Conservation (phyloP, 2,888 invertebrate species). For the Leptinotarsa peninsularis region DNA sequence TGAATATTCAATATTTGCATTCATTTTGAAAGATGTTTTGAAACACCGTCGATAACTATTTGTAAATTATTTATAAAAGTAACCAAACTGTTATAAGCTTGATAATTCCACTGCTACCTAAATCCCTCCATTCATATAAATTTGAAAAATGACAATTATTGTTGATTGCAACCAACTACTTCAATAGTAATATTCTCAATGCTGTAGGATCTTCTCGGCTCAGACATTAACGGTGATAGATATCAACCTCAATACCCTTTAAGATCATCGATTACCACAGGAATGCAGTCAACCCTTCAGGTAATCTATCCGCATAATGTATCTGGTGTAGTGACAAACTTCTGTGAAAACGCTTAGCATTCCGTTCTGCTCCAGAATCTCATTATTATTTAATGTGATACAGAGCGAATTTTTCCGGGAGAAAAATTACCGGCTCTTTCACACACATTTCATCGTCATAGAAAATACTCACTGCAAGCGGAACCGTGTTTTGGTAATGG, state of each 20-base stretch:
- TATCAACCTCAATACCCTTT: neutral
- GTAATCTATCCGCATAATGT: conserved; percentile 10
- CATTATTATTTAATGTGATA: conserved; percentile 14
- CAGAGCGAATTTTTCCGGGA: conserved; percentile 3
- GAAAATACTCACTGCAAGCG: conserved; percentile 19
- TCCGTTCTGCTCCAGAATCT: conserved; percentile 9
- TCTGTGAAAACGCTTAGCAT: conserved; percentile 3
- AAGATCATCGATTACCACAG: conserved; percentile 1
- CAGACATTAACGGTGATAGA: neutral
- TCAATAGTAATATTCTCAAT: neutral
- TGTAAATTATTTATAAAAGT: no score
- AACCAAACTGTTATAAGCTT: no score
- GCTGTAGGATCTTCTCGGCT: neutral
- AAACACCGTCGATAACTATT: no score
- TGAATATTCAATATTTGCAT: no score
- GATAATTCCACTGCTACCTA: no score
- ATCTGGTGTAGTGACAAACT: conserved; percentile 8
- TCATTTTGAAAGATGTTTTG: no score
- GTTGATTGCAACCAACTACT: neutral
- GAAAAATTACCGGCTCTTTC: conserved; percentile 6
- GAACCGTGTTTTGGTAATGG: conserved; percentile 20
- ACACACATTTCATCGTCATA: conserved; percentile 5
- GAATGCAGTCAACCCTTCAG: conserved; percentile 9
- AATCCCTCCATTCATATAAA: no score
- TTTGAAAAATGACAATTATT: neutral